These are phyloP conservation scores for Neocrepidodera transversa DNA, from an alignment of 2,888 invertebrate genomes.

Conservation along the genomic window DNA sequence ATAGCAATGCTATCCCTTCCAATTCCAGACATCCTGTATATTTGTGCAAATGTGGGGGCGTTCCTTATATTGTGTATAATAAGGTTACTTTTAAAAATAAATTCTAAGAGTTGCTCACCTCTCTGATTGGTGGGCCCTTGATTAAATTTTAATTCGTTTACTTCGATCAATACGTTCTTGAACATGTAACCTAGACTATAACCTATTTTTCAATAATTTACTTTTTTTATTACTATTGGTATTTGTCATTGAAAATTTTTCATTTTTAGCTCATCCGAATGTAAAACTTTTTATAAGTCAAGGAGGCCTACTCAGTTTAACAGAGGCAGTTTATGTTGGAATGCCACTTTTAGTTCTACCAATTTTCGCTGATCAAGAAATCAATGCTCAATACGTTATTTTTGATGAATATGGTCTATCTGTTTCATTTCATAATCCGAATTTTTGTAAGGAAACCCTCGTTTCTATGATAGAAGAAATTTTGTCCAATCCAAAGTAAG, in stretches of 20 bases:
- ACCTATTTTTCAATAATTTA: background rate
- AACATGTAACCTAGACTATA: background rate
- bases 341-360: conserved; percentile 42
- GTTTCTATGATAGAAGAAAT: conserved; percentile 4
- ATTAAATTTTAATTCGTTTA: background rate
- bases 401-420: background rate
- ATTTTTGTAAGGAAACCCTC: conserved; percentile 15
- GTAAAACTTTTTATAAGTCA: conserved; percentile 41
- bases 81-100: too few species aligned
- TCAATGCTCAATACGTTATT: conserved; percentile 27
- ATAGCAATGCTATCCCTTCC: too few species aligned
- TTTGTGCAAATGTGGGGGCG: too few species aligned
- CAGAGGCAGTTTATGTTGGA: conserved; percentile 41
- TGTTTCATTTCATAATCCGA: background rate
- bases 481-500: conserved; percentile 26
- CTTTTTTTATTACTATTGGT: too few species aligned
- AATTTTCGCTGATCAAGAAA: conserved; percentile 40
- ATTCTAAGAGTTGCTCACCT: too few species aligned
- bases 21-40: too few species aligned
- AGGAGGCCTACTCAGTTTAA: conserved; percentile 41
- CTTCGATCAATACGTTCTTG: background rate
- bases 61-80: too few species aligned
- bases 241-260: too few species aligned
- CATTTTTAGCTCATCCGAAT: conserved; percentile 43
- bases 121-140: too few species aligned